Conservation (phyloP, 2,113 vertebrate species). For the Passer montanus region DNA sequence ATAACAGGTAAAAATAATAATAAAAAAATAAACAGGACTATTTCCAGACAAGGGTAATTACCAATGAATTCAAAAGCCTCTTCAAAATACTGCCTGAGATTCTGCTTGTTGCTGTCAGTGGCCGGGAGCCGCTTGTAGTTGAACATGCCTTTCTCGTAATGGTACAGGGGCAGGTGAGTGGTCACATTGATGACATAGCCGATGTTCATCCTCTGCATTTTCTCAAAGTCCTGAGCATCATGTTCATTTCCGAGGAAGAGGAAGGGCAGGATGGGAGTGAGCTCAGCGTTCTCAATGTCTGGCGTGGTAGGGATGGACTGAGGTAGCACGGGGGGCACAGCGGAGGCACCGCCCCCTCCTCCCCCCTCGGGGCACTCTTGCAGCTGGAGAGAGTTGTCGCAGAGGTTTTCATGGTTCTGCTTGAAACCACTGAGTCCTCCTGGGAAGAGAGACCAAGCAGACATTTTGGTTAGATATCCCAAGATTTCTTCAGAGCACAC, state of each 20-base stretch:
- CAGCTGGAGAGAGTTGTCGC: conserved; percentile 94
- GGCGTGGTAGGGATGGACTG: conserved; percentile 91
- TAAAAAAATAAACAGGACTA: background rate
- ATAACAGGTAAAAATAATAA: background rate
- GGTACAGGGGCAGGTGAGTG: conserved; percentile 95
- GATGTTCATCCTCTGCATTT: conserved; percentile 90
- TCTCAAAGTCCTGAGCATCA: conserved; percentile 90
- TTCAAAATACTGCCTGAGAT: conserved; percentile 98
- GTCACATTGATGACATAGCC: conserved; percentile 95
- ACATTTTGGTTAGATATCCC: background rate
- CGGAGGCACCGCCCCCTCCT: conserved; percentile 71
- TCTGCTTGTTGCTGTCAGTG: conserved; percentile 99
- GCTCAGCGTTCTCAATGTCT: conserved; percentile 95
- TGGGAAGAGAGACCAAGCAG: conserved; percentile 60
- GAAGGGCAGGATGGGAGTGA: conserved; percentile 95
- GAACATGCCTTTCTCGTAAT: conserved; percentile 91
- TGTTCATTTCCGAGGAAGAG: conserved; percentile 95
- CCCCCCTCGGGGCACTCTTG: conserved; percentile 86
- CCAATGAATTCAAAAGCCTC: conserved; percentile 99
- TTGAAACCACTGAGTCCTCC: conserved; percentile 94
- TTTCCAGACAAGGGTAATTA: conserved; percentile 64
- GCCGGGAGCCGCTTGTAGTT: conserved; percentile 95
- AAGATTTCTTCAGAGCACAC: background rate
- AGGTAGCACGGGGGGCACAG: conserved; percentile 85
- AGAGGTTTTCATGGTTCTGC: conserved; percentile 94